Base-by-base conservation (phyloP, 2,797 vertebrate genomes). In the Chelon labrosus region DNA sequence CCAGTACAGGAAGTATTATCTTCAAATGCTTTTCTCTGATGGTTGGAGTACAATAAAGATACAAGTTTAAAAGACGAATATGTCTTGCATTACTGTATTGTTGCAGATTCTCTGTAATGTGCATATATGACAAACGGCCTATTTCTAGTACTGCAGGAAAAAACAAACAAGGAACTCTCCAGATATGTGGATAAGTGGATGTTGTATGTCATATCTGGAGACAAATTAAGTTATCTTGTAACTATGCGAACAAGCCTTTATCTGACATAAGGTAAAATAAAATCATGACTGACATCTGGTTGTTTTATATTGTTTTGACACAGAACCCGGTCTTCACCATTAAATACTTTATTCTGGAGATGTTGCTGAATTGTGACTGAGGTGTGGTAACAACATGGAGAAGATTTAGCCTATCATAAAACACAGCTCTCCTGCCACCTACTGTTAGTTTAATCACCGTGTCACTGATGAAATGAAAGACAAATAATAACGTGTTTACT, bases 391-490 rank as follows among this genome's bases (percentile, higher is more conserved):
- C 60, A 83, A 70, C 53, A 77, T 63, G 51, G 56, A 63, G 46
- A 79, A 57, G 27, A 65, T 50, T 25, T 38, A 37, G 11, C 16
- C 27, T 10, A 8, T 60, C 9, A 17, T 64, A 63, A 56, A 53
- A 67, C 62, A 82, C 73, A 58, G 63, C 90, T 75, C 80, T 87
- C 67, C 88, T 91, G 89, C 91, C 91, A 88, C 77, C 91, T 92
- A 73, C 91, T 90, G 91, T 91, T 74, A 67, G 74, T 70, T 72
- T 8, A 75, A 61, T 80, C 72, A 66, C 19, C 16, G 5, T 14
- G 44, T 61, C 64, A 44, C 5, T 66, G 44, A 77, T 60, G 25
- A 61, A 17, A 59, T 65, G 31, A 44, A 10, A 53, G 27, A 61
- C n/a, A 59, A 68, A 25, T 44, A 10, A 51, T 46, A 44, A 4